Percentiles rank a stretch among this genome's conserved stretches.
phyloP scores from a whole-genome alignment of 1,140 invertebrate genomes.

The Drosophila equinoxialis region DNA sequence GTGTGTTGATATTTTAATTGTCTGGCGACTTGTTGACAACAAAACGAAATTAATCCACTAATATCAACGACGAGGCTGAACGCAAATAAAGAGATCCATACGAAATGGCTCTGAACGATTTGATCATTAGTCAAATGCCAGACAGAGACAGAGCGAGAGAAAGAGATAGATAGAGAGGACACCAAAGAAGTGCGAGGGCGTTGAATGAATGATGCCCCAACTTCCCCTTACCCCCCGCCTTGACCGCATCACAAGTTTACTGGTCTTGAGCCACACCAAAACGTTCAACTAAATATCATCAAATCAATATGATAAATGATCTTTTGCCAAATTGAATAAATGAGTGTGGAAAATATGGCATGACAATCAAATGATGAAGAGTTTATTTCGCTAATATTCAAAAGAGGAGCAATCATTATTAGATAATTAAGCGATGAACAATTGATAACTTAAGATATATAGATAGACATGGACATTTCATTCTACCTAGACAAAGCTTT shows the following conservation, averaged over 20 bases:
- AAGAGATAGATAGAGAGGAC: neutral
- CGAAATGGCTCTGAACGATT: constrained; percentile 15
- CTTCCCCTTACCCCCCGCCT: neutral
- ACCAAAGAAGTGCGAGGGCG: constrained; percentile 8
- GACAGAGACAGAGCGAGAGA: too few relatives aligned
- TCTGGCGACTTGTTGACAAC: constrained; percentile 68
- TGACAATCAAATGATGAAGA: constrained; percentile 6
- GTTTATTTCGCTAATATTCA: neutral
- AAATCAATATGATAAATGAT: constrained; percentile 8
- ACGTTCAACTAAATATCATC: neutral
- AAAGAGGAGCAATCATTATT: neutral
- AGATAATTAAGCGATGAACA: neutral
- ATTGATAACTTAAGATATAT: neutral
- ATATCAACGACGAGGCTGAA: constrained; percentile 69
- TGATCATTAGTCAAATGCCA: constrained; percentile 62
- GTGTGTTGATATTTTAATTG: constrained; percentile 75
- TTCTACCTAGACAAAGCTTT: too few relatives aligned
- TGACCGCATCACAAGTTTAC: too few relatives aligned
- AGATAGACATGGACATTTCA: too few relatives aligned
- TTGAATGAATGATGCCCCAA: constrained; percentile 1
- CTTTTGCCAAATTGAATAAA: neutral
- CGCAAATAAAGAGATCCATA: constrained; percentile 30
- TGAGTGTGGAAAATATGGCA: constrained; percentile 1
- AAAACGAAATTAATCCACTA: constrained; percentile 65
- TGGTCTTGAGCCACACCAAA: neutral